phyloP scores from a whole-genome alignment of 2,113 vertebrate species.

The Prunella fulvescens region DNA sequence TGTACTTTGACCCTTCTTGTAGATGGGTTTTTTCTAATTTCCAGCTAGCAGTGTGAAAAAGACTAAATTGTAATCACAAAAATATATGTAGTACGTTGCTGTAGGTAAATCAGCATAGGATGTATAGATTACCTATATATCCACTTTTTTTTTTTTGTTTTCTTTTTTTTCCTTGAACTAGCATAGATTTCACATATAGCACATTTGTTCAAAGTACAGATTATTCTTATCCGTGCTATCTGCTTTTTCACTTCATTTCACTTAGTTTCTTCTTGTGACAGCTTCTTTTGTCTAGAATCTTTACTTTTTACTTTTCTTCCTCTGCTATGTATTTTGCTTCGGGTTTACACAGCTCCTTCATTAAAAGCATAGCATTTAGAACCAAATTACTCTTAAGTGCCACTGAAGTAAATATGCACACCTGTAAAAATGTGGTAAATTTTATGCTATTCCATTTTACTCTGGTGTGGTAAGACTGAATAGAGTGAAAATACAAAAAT shows the following conservation, averaged over 20 bases:
- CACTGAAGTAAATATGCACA: background rate
- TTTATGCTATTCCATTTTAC: background rate
- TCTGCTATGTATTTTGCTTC: background rate
- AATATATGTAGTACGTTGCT: background rate
- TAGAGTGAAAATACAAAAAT: background rate
- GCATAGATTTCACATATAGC: fast-evolving
- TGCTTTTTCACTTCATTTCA: background rate
- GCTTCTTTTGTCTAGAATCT: background rate
- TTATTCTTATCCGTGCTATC: background rate
- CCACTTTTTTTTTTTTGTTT: background rate
- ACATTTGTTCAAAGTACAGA: fast-evolving
- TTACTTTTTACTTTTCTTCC: background rate
- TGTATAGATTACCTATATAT: background rate
- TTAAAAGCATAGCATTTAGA: background rate
- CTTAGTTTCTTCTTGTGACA: background rate
- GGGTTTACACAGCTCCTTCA: background rate
- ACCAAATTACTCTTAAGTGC: background rate
- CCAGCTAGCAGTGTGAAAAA: background rate
- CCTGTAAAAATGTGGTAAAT: background rate
- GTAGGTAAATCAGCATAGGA: background rate
- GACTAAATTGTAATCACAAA: background rate
- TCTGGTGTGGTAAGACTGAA: background rate
- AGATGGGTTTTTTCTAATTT: background rate
- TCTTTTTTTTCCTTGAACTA: background rate
- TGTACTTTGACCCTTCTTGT: background rate